Evolutionary conservation across 2,888 invertebrate species (phyloP), one percentile per base, ranked within the genome.

Genomic region (Dryomyza anilis): DNA sequence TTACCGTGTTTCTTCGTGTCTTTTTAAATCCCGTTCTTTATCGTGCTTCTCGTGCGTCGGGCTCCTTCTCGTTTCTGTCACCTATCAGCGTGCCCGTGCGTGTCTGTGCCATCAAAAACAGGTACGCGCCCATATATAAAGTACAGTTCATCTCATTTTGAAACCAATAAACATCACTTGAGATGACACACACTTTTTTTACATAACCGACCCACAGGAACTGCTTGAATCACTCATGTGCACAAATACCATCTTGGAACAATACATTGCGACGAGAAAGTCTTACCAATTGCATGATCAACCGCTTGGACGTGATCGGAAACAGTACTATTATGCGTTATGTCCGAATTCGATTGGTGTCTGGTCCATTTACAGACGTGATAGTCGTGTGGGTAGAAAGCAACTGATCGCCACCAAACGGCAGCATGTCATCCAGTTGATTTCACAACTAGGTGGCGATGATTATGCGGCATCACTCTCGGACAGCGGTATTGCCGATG

Each of bases 171-270:
- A n/a, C n/a, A n/a, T n/a, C n/a, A n/a, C n/a, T n/a, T n/a, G n/a
- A n/a, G n/a, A n/a, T n/a, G n/a, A n/a, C n/a, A n/a, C n/a, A n/a
- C n/a, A n/a, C n/a, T n/a, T n/a, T n/a, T n/a, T n/a, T n/a, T n/a
- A n/a, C n/a, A n/a, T n/a, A n/a, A n/a, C n/a, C 3, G 6, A 27
- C 29, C 16, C 25, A 8, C 27, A 60, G 59, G 59, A 60, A 7
- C 21, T 60, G 23, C 33, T 60, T 6, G 59, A 60, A 46, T 50
- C 48, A 30, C 50, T 60, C 8, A 23, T 60, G 1, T 5, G 30
- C 8, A 48, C 33, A n/a, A 33, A 48, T 7, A 2, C 3, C 5
- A 8, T 4, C 3, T 21, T 60, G 30, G 6, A 14, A 6, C 30
- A n/a, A 1, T 60, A 25, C 27, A 19, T 48, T 4, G 59, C 30